Base-by-base conservation (phyloP, 1,140 invertebrate genomes). In the Papilio dardanus region DNA sequence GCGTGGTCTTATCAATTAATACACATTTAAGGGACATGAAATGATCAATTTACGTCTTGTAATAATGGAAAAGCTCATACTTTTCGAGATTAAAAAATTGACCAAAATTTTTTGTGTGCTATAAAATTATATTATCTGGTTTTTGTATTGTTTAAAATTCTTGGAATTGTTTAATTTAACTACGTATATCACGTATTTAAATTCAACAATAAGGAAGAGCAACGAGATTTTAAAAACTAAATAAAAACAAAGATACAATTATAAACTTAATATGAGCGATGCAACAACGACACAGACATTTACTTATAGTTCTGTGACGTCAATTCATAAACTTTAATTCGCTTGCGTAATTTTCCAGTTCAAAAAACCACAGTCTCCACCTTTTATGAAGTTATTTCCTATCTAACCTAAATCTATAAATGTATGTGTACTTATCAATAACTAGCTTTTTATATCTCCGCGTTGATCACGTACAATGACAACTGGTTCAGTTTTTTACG, bases 401-500 rank as follows among this genome's bases (percentile, higher is more conserved):
- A 54, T 54, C 21, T 28, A 54, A 54, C 8, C 50, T 54, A 54
- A 16, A 62, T 62, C 24, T 62, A 28, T 16, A 62, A 30, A 62
- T 28, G 30, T 2, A 28, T 62, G 54, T 62, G 30, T 28, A 62
- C 24, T 28, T 62, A 62, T 28, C 24, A 62, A 30, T 62, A 62
- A 62, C 54, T 62, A 62, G 8, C 19, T 62, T 62, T 62, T 62
- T 62, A 62, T 62, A 54, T 28, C 21, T 30, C 54, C 54, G 37
- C 16, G 33, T 62, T 66, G 54, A 78, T 78, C 74, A 78, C 69
- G 71, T 54, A 54, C 42, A 62, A 66, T 73, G 69, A 75, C 77
- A 78, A 78, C 74, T 75, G 58, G 71, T 35, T 78, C 74, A 75
- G 31, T 71, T 78, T 71, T 75, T 75, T 75, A 74, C 71, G 30